Evolutionary conservation across 2,888 invertebrate genomes (phyloP).

Genomic region (Polydrusus pterygomalis): DNA sequence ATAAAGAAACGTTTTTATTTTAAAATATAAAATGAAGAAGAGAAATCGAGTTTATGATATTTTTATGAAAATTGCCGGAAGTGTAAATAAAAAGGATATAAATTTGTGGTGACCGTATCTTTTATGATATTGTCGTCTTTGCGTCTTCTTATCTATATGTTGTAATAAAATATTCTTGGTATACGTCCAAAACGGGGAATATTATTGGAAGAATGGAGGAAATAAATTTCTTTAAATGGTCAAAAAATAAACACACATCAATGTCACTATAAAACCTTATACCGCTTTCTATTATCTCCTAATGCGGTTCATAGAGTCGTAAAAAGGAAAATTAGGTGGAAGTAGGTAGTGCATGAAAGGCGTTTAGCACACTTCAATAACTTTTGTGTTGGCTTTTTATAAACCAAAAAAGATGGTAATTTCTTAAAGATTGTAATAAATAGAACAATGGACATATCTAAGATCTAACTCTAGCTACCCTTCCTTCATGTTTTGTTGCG

Average conservation of each 20-base stretch:
- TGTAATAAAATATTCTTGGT: conserved; percentile 10
- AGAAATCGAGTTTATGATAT: neutral
- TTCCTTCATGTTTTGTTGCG: no score
- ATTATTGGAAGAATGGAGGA: neutral
- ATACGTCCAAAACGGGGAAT: neutral
- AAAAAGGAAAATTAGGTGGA: no score
- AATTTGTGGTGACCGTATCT: neutral
- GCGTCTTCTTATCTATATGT: neutral
- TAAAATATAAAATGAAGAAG: neutral
- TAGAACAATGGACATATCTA: no score
- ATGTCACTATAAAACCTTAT: neutral
- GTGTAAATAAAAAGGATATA: neutral
- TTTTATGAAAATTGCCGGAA: conserved; percentile 1
- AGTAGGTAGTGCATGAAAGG: no score
- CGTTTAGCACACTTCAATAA: no score
- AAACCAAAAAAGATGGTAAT: no score
- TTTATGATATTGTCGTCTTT: neutral
- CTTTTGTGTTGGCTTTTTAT: no score
- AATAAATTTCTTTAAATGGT: neutral
- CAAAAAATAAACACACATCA: conserved; percentile 1
- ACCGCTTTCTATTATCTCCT: no score
- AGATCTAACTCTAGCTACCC: no score
- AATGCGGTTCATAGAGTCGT: no score
- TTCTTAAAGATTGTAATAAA: no score
- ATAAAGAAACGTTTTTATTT: neutral